Evolutionary conservation across 2,113 vertebrate genomes (phyloP).

Genomic region (Cryptomyrus ogoouensis): DNA sequence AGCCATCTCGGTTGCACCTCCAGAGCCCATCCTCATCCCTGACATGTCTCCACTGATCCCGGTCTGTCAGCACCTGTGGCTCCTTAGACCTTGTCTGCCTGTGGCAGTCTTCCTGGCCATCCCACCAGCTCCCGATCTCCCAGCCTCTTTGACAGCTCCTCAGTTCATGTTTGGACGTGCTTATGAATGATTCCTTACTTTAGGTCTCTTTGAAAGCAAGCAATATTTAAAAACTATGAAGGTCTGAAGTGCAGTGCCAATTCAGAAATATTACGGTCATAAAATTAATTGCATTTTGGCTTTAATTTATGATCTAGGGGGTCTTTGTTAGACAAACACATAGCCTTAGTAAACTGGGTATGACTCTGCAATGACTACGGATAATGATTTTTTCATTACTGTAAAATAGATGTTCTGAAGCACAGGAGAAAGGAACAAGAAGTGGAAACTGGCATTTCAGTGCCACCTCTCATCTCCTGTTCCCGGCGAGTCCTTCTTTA

Average conservation of each 20-base stretch:
- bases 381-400: not conserved
- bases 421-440: not conserved
- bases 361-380: not conserved
- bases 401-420: not conserved
- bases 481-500: not conserved
- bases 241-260: not conserved
- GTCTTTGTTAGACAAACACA: not conserved
- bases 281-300: not conserved
- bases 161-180: not conserved
- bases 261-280: not conserved
- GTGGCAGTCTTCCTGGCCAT: not conserved
- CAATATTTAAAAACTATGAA: not conserved
- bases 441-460: not conserved
- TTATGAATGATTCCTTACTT: not conserved
- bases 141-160: not conserved
- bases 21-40: not conserved
- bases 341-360: not conserved
- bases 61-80: not conserved
- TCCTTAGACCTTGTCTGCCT: not conserved
- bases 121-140: not conserved
- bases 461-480: not conserved
- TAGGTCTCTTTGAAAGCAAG: not conserved
- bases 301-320: not conserved
- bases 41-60: not conserved
- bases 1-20: not conserved